A percentile compares a stretch with the other conserved stretches of the same genome.
Evolutionary conservation across 2,888 invertebrate genomes (phyloP).

Genomic region (Enoplolaimus lenunculus): DNA sequence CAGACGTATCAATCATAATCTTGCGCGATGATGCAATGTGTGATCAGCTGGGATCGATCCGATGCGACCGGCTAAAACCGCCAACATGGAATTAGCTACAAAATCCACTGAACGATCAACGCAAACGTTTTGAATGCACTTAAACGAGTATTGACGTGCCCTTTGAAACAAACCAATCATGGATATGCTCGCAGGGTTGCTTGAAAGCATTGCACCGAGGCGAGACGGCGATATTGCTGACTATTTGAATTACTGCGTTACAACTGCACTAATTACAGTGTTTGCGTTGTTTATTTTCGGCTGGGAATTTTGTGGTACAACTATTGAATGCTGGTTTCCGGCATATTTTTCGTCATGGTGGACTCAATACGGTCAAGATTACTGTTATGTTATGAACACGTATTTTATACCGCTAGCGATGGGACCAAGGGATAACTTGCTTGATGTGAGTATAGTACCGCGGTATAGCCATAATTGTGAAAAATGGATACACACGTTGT

Average conservation of each 20-base stretch:
- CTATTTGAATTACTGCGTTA: constrained; percentile 43
- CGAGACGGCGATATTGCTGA: constrained; percentile 43
- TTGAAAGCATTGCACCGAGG: constrained; percentile 25
- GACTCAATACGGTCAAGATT: constrained; percentile 47
- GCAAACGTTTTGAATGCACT: too few species aligned
- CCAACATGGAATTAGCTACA: too few species aligned
- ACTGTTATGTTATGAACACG: constrained; percentile 48
- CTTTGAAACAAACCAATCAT: too few species aligned
- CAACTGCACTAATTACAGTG: constrained; percentile 44
- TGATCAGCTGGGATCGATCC: too few species aligned
- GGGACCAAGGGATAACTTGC: constrained; percentile 23
- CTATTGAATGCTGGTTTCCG: constrained; percentile 48
- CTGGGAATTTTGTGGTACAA: constrained; percentile 46
- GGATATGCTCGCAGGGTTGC: constrained; percentile 2
- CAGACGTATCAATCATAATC: too few species aligned
- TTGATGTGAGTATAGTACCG: too few species aligned
- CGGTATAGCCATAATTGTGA: too few species aligned
- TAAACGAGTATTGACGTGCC: too few species aligned
- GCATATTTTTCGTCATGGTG: constrained; percentile 43
- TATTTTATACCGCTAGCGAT: constrained; percentile 46
- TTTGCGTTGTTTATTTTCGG: constrained; percentile 46
- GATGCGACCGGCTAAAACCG: too few species aligned
- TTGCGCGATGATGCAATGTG: too few species aligned
- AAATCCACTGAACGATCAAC: too few species aligned
- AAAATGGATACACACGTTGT: too few species aligned